Base-by-base conservation (phyloP, 2,113 vertebrate genomes). In the Oenanthe melanoleuca region DNA sequence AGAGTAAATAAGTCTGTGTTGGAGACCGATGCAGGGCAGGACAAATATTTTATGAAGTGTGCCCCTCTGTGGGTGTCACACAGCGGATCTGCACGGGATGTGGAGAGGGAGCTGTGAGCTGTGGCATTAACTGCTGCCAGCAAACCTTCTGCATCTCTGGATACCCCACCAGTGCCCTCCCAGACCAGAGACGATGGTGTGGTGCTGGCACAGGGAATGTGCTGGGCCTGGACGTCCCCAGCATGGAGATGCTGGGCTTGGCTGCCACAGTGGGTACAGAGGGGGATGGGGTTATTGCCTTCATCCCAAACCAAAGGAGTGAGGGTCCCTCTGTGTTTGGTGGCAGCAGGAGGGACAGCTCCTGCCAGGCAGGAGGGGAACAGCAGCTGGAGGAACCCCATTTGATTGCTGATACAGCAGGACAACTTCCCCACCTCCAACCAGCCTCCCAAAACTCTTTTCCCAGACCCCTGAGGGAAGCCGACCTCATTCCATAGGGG, bases 221-320 rank as follows among this genome's bases (percentile, higher is more conserved):
- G 12, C 61, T 60, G 31, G 28, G 34, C 33, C 18, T n/a, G n/a
- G 18, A 1, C 17, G 69, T 64, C 44, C 73, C 77, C 22, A 9
- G 0, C 55, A 14, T 0, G 0, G 1, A 61, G 42, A 11, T 0
- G 0, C 1, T 4, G 9, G 38, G 3, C 37, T 67, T 45, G 70
- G 69, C 29, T 26, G 38, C 5, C 4, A 5, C 2, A 4, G 16
- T 3, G 53, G 29, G 8, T 11, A 1, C 2, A 0, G 66, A 63
- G 50, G 1, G 12, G 37, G 20, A 28, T 1, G 1, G 16, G 7
- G 7, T 64, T 9, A 1, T 57, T 80, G 33, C 44, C 64, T 25
- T 86, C n/a, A 20, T 22, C 37, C 17, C 5, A 20, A n/a, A n/a
- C 16, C 8, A 16, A 4, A 40, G 1, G n/a, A 37, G 29, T 0